Evolutionary conservation across 2,113 vertebrate species (phyloP).

Genomic region (Esox niger): DNA sequence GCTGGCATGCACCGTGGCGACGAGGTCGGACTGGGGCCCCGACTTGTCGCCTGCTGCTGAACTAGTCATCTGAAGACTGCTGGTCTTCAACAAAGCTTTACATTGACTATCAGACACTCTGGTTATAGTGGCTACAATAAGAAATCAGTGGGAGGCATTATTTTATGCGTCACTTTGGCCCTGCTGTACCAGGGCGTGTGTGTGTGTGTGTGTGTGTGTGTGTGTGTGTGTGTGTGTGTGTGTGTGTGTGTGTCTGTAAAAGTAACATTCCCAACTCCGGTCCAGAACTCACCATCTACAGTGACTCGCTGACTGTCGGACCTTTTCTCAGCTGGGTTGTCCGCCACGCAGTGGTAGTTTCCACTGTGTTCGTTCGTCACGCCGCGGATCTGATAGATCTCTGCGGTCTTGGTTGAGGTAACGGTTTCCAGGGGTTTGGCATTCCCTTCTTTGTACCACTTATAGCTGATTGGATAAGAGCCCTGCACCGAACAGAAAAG

Average conservation of each 20-base stretch:
- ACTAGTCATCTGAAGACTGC: too few relatives aligned
- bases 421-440: not conserved
- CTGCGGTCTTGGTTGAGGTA: not conserved
- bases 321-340: constrained; percentile 52
- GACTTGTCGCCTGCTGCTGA: too few relatives aligned
- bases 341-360: constrained; percentile 62
- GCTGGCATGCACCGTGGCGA: not conserved
- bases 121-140: too few relatives aligned
- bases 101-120: too few relatives aligned
- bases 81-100: too few relatives aligned
- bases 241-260: too few relatives aligned
- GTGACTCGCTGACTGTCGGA: constrained; percentile 13
- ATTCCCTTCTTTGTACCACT: constrained; percentile 39
- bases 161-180: too few relatives aligned
- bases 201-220: not conserved
- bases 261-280: too few relatives aligned
- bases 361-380: constrained; percentile 47
- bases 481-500: constrained; percentile 60
- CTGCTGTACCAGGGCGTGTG: not conserved
- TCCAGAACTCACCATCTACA: constrained; percentile 59
- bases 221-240: constrained; percentile 4
- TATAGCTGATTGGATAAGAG: constrained; percentile 64
- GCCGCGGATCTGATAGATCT: not conserved
- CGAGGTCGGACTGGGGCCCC: not conserved
- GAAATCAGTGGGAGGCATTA: too few relatives aligned